A percentile compares a stretch with the other conserved stretches of the same genome.
phyloP scores from a whole-genome alignment of 2,113 vertebrate species.

The Trematocara marginatum region DNA sequence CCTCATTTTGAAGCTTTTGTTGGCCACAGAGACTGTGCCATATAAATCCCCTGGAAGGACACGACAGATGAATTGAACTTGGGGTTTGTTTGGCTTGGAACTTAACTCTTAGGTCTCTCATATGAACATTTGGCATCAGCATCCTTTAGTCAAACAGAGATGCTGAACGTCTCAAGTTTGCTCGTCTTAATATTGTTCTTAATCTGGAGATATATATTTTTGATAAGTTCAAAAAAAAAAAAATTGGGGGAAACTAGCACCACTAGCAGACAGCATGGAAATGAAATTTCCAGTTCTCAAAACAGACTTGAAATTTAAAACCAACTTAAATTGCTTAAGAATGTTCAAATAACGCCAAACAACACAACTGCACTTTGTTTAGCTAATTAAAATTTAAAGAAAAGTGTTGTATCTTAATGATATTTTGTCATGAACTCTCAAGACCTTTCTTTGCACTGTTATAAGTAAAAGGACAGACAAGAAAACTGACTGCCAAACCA shows the following conservation, averaged over 20 bases:
- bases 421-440: not conserved
- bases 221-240: not conserved
- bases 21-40: constrained; percentile 44
- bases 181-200: constrained; percentile 19
- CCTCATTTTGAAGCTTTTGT: constrained; percentile 50
- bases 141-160: constrained; percentile 36
- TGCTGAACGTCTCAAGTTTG: not conserved
- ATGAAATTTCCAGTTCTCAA: constrained; percentile 4
- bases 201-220: constrained; percentile 12
- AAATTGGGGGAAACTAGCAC: not conserved
- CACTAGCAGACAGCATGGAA: not conserved
- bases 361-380: not conserved
- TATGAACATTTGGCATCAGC: constrained; percentile 47
- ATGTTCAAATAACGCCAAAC: not conserved
- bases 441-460: not conserved
- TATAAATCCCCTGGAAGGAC: constrained; percentile 29
- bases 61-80: constrained; percentile 28
- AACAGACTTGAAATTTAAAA: constrained; percentile 15
- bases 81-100: constrained; percentile 65
- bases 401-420: not conserved
- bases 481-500: not conserved
- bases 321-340: not conserved
- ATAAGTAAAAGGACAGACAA: not conserved
- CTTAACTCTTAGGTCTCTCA: constrained; percentile 13
- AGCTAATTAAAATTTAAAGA: not conserved